Evolutionary conservation across 2,888 invertebrate species (phyloP).

Genomic region (Chouioia cunea): DNA sequence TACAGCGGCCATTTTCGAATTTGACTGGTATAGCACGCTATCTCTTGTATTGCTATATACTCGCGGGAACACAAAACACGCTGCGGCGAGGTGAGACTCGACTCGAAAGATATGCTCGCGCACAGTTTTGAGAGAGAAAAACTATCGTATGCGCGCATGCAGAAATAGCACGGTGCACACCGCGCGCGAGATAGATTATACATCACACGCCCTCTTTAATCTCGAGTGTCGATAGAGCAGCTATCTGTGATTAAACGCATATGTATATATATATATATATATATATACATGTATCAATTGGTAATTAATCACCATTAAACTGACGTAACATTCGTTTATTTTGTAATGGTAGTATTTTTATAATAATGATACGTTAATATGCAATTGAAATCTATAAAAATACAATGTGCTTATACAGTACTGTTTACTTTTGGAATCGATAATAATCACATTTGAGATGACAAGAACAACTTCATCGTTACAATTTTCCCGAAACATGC

Average conservation of each 20-base stretch:
- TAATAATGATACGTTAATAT: constrained; percentile 29
- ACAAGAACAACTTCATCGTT: constrained; percentile 10
- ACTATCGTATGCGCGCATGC: neutral
- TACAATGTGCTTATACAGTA: constrained; percentile 33
- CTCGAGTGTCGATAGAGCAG: neutral
- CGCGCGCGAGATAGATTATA: too few species aligned
- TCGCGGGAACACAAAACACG: neutral
- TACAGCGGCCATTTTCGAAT: constrained; percentile 73
- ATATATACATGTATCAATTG: too few species aligned
- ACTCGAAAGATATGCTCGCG: constrained; percentile 2
- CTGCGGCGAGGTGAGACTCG: neutral
- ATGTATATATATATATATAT: neutral
- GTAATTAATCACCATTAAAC: too few species aligned
- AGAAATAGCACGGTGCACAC: too few species aligned
- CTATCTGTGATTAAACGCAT: neutral
- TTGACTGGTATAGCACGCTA: too few species aligned
- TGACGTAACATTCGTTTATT: neutral
- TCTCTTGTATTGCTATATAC: neutral
- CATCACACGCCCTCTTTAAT: too few species aligned
- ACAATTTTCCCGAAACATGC: neutral
- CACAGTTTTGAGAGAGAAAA: constrained; percentile 1
- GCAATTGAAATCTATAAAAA: constrained; percentile 39
- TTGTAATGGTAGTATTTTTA: constrained; percentile 11
- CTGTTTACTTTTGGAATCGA: constrained; percentile 35
- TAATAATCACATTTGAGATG: constrained; percentile 21